A percentile compares a stretch with the other conserved stretches of the same genome.
These are phyloP conservation scores for Andrena fulva DNA, from an alignment of 2,888 invertebrate species.

Conservation along the genomic window DNA sequence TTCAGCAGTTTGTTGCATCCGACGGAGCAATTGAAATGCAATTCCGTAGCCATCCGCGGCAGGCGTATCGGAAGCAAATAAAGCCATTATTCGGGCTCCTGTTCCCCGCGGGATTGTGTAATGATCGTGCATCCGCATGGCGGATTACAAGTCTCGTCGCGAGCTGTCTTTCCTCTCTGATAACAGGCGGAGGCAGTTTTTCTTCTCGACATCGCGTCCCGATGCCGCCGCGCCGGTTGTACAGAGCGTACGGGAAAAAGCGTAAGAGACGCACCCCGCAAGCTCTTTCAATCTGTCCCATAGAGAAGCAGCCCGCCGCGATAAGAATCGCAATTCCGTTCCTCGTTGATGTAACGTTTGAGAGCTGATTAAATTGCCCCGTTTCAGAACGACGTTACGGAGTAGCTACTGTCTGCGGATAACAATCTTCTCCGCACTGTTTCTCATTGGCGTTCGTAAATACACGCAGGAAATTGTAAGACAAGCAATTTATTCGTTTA, in stretches of 20 bases:
- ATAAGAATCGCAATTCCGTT: slow-evolving; percentile 73
- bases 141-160: slow-evolving; percentile 17
- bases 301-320: slow-evolving; percentile 56
- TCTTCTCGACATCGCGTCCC: slow-evolving; percentile 37
- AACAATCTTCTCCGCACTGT: slow-evolving; percentile 54
- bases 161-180: slow-evolving; percentile 1
- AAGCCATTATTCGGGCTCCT: background rate
- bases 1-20: background rate
- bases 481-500: slow-evolving; percentile 29
- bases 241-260: slow-evolving; percentile 23
- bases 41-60: background rate
- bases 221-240: slow-evolving; percentile 8
- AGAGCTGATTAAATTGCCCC: slow-evolving; percentile 69
- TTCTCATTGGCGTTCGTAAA: slow-evolving; percentile 45
- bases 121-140: background rate
- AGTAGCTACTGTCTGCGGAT: slow-evolving; percentile 51
- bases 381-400: slow-evolving; percentile 52
- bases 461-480: slow-evolving; percentile 10
- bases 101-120: background rate
- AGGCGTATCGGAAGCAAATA: background rate
- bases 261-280: slow-evolving; percentile 22
- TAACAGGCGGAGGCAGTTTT: slow-evolving; percentile 55
- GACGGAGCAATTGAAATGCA: background rate
- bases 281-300: slow-evolving; percentile 68
- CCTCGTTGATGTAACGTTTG: slow-evolving; percentile 66